phyloP scores from a whole-genome alignment of 1,140 invertebrate species.

The Drosophila paulistorum region DNA sequence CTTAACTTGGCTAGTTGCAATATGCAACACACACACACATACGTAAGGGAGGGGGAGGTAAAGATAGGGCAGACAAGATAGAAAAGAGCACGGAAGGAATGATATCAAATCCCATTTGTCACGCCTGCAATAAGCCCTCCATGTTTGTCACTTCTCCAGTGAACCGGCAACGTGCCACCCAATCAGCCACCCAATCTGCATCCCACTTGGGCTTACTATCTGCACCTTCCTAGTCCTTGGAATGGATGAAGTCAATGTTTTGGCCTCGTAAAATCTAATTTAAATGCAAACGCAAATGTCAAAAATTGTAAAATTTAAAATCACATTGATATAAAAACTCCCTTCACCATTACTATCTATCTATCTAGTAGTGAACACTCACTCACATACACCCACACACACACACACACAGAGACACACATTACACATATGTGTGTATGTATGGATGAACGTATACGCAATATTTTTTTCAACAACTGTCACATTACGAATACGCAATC shows the following conservation, averaged over 20 bases:
- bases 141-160: conserved; percentile 55
- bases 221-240: not conserved
- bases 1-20: conserved; percentile 1
- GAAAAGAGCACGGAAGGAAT: not conserved
- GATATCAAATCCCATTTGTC: conserved; percentile 65
- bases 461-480: conserved; percentile 69
- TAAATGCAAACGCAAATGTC: conserved; percentile 80
- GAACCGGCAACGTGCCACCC: conserved; percentile 28
- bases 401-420: conserved; percentile 12
- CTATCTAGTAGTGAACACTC: not conserved
- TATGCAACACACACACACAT: not conserved
- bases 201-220: not conserved
- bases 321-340: conserved; percentile 50
- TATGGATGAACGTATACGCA: conserved; percentile 55
- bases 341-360: conserved; percentile 41
- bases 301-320: conserved; percentile 81
- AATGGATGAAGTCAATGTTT: conserved; percentile 31
- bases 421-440: not conserved
- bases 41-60: not conserved
- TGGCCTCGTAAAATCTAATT: conserved; percentile 75
- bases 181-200: not conserved
- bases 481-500: conserved; percentile 78
- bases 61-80: not conserved
- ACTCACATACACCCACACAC: not conserved
- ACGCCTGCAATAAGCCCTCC: conserved; percentile 55